Percentiles rank a stretch among this genome's conserved stretches.
These are phyloP conservation scores for Aleiodes testaceus DNA, from an alignment of 2,888 invertebrate species.

Conservation along the genomic window DNA sequence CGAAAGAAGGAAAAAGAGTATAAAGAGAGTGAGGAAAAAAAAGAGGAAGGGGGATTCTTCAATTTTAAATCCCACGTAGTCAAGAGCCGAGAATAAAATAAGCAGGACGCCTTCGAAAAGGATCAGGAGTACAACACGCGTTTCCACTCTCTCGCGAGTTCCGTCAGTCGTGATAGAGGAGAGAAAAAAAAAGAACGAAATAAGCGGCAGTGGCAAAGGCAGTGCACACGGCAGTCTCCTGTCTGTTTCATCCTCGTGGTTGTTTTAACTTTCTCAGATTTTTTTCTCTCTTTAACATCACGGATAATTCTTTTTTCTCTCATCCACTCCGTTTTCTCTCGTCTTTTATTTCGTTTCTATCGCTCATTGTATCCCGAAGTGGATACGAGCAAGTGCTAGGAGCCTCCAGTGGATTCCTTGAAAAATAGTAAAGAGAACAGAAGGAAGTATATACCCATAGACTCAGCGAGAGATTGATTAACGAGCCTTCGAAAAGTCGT, in stretches of 20 bases:
- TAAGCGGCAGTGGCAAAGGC: conserved; percentile 27
- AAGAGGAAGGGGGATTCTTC: conserved; percentile 17
- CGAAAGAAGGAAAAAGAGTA: conserved; percentile 16
- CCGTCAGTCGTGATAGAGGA: conserved; percentile 25
- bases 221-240: conserved; percentile 18
- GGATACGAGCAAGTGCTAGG: conserved; percentile 11
- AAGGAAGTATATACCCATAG: conserved; percentile 1
- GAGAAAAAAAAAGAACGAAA: conserved; percentile 27
- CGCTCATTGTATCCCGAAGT: conserved; percentile 10
- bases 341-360: background rate
- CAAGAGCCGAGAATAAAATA: conserved; percentile 28
- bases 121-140: conserved; percentile 49
- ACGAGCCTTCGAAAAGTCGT: conserved; percentile 36
- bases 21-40: background rate
- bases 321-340: conserved; percentile 4
- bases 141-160: conserved; percentile 47
- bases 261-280: conserved; percentile 32
- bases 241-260: conserved; percentile 32
- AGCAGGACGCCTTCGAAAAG: conserved; percentile 29
- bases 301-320: conserved; percentile 23
- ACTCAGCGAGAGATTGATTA: conserved; percentile 30
- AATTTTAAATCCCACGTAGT: conserved; percentile 22
- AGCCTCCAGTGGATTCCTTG: conserved; percentile 31
- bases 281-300: conserved; percentile 9
- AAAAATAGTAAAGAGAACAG: conserved; percentile 8